Percentiles rank a stretch among this genome's conserved stretches.
phyloP scores from a whole-genome alignment of 2,888 invertebrate genomes.

The Buathra laborator region DNA sequence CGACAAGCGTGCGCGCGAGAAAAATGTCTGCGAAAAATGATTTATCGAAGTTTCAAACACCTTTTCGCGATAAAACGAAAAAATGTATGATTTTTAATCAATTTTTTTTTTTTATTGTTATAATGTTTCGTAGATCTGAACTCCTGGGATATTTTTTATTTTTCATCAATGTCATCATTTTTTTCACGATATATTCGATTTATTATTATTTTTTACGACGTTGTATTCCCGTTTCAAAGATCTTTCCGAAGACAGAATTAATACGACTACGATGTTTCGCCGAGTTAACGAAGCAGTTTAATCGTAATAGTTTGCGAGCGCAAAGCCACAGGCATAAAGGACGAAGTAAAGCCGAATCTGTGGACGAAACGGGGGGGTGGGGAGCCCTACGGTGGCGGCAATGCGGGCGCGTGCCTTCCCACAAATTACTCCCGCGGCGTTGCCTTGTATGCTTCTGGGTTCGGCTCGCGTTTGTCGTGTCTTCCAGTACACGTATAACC shows the following conservation, averaged over 20 bases:
- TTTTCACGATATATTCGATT: background rate
- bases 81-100: too few species aligned
- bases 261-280: background rate
- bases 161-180: background rate
- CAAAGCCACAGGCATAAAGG: background rate
- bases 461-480: background rate
- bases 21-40: too few species aligned
- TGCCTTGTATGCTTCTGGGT: slow-evolving; percentile 16
- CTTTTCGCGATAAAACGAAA: too few species aligned
- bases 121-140: too few species aligned
- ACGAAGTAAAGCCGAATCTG: too few species aligned
- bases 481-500: background rate
- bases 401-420: slow-evolving; percentile 15
- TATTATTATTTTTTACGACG: too few species aligned
- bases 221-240: background rate
- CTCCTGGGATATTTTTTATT: too few species aligned
- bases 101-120: too few species aligned
- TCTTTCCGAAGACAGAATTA: background rate
- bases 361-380: too few species aligned
- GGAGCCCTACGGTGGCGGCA: background rate
- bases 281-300: background rate
- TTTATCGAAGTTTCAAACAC: too few species aligned
- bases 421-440: slow-evolving; percentile 44
- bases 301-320: background rate
- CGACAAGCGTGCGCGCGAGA: too few species aligned